Percentiles rank a stretch among this genome's conserved stretches.
These are phyloP conservation scores for Apotomis capreana DNA, from an alignment of 2,888 invertebrate genomes.

Conservation along the genomic window DNA sequence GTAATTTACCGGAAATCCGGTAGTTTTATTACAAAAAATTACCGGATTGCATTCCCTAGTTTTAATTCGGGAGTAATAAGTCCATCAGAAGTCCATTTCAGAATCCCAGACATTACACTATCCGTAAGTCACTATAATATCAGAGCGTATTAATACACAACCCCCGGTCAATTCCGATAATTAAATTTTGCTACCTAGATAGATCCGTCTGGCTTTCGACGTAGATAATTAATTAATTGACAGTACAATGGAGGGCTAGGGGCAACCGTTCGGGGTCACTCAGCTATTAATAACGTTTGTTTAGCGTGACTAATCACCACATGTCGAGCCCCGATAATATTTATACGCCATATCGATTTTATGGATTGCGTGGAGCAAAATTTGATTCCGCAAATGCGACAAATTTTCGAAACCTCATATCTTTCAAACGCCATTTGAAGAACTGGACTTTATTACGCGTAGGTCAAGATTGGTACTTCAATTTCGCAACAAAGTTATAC, in stretches of 20 bases:
- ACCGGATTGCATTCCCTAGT: too few relatives aligned
- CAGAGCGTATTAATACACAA: conserved; percentile 15
- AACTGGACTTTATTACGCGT: background rate
- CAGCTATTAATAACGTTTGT: conserved; percentile 56
- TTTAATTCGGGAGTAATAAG: background rate
- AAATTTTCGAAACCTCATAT: background rate
- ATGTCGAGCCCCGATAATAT: conserved; percentile 54
- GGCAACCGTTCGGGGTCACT: conserved; percentile 52
- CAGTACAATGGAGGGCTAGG: conserved; percentile 61
- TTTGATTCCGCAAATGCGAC: conserved; percentile 25
- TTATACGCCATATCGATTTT: conserved; percentile 39
- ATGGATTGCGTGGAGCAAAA: conserved; percentile 25
- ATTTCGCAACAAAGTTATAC: background rate
- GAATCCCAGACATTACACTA: conserved; percentile 1
- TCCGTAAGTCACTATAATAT: background rate
- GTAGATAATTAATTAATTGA: conserved; percentile 78
- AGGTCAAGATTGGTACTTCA: background rate
- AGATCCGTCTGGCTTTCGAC: conserved; percentile 55
- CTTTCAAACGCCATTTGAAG: background rate
- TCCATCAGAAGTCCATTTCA: background rate
- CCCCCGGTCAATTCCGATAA: conserved; percentile 65
- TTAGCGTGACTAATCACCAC: conserved; percentile 64
- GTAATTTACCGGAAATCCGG: too few relatives aligned
- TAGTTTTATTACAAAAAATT: too few relatives aligned
- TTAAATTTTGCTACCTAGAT: conserved; percentile 63